These are phyloP conservation scores for Halcyon senegalensis DNA, from an alignment of 2,113 vertebrate genomes.

Conservation along the genomic window DNA sequence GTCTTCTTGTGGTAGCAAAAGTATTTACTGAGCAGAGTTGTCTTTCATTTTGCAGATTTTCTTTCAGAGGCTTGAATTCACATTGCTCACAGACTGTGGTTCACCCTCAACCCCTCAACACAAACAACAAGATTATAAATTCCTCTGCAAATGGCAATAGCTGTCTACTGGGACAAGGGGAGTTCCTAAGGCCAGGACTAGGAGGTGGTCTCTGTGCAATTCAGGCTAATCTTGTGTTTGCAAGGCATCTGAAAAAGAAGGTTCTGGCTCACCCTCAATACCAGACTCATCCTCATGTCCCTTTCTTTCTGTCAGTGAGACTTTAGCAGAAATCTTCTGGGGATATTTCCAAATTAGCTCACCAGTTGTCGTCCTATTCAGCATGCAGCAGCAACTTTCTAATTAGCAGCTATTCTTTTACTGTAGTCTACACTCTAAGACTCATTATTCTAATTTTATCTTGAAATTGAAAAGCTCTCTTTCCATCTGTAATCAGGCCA, in stretches of 20 bases:
- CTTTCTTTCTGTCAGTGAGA: background rate
- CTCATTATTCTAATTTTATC: conserved; percentile 57
- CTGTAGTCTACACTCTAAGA: background rate
- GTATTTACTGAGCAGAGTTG: background rate
- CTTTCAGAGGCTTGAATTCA: background rate
- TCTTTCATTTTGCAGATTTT: background rate
- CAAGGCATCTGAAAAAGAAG: background rate
- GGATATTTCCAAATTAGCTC: background rate
- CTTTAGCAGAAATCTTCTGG: background rate
- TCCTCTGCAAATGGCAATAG: background rate
- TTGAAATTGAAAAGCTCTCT: background rate
- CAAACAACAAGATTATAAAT: background rate
- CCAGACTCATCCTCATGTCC: background rate
- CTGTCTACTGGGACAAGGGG: background rate
- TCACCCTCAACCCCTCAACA: background rate
- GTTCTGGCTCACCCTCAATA: background rate
- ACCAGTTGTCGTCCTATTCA: background rate
- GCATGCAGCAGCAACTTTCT: conserved; percentile 7
- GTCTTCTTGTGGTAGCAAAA: background rate
- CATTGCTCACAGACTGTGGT: background rate
- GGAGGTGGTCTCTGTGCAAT: background rate
- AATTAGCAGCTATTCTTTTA: conserved; percentile 47
- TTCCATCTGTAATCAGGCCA: conserved; percentile 33
- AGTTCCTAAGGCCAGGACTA: background rate
- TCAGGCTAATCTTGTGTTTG: background rate